phyloP scores from a whole-genome alignment of 2,797 vertebrate species.

The Clarias platycephalus region DNA sequence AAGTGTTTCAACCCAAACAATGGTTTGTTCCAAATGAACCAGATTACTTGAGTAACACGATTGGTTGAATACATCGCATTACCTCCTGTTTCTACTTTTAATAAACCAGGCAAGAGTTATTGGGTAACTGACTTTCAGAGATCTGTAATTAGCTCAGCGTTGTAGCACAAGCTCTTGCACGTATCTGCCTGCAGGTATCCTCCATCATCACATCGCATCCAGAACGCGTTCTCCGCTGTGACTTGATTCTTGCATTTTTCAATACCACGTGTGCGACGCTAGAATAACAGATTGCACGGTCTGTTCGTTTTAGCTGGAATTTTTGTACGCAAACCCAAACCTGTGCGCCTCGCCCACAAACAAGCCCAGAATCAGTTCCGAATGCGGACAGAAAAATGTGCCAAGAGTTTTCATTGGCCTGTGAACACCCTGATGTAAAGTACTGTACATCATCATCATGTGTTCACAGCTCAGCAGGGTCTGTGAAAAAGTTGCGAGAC shows the following conservation, averaged over 20 bases:
- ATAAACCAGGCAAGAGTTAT: background rate
- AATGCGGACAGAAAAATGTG: background rate
- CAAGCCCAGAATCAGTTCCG: background rate
- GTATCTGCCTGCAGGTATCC: too few relatives aligned
- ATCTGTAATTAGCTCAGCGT: background rate
- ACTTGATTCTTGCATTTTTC: background rate
- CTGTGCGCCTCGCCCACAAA: background rate
- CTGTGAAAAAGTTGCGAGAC: background rate
- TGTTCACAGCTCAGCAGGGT: background rate
- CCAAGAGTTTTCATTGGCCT: background rate
- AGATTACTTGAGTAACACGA: background rate
- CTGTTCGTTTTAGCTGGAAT: background rate
- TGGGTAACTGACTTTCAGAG: background rate
- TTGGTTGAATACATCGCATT: background rate
- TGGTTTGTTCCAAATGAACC: background rate
- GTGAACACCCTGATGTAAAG: background rate
- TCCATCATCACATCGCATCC: background rate
- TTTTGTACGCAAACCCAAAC: background rate
- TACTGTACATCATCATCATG: background rate
- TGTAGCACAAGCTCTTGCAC: background rate
- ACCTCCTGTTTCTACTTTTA: background rate
- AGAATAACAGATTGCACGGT: background rate
- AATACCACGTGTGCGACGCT: background rate
- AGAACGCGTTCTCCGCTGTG: background rate
- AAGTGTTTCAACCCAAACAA: background rate